A percentile compares a stretch with the other conserved stretches of the same genome.
phyloP scores from a whole-genome alignment of 2,113 vertebrate genomes.

The Hippocampus guttulatus region DNA sequence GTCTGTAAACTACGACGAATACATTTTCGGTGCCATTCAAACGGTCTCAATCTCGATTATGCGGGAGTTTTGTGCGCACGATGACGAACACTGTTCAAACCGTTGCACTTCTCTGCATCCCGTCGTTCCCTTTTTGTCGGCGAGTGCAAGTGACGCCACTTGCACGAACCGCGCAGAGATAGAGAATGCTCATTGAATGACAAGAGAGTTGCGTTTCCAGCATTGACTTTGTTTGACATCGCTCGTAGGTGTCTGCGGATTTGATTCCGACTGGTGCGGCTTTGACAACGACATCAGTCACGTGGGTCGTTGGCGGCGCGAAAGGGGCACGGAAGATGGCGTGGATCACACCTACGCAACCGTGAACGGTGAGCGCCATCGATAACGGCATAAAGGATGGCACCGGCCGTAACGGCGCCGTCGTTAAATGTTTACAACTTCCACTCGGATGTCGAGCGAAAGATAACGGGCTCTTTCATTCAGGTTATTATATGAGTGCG shows the following conservation, averaged over 20 bases:
- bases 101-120: no score
- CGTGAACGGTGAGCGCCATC: conserved; percentile 56
- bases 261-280: conserved; percentile 62
- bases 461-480: background rate
- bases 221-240: background rate
- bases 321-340: conserved; percentile 42
- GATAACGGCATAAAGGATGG: background rate
- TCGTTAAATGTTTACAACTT: background rate
- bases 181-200: no score
- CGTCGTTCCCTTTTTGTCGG: no score
- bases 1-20: background rate
- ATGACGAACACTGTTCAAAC: no score
- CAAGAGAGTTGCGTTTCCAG: background rate
- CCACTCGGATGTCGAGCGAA: background rate
- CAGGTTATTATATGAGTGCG: conserved; percentile 67
- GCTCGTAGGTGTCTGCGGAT: conserved; percentile 62
- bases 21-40: no score
- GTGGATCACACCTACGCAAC: conserved; percentile 70
- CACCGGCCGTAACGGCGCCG: background rate
- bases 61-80: no score
- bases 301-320: conserved; percentile 47
- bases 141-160: no score
- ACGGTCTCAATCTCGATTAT: no score
- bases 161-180: no score
- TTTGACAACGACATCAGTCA: conserved; percentile 53